Evolutionary conservation across 2,113 vertebrate genomes (phyloP).

Genomic region (Eleginops maclovinus): DNA sequence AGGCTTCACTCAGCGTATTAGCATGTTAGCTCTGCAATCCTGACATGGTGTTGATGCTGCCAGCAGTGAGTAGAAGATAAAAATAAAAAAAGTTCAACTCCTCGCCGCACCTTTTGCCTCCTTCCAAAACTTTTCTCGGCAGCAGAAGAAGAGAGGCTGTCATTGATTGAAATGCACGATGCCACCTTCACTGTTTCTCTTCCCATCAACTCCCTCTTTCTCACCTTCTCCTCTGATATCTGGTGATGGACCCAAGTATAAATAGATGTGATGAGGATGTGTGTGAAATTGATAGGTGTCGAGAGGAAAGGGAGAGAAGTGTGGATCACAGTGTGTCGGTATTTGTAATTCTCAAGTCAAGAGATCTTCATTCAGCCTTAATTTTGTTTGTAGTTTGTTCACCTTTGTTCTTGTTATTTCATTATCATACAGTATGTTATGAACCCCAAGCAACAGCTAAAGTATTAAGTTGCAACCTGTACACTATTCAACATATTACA

Average conservation of each 20-base stretch:
- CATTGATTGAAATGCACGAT: neutral
- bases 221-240: neutral
- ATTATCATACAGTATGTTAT: neutral
- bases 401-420: neutral
- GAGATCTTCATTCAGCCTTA: slow-evolving; percentile 9
- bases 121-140: neutral
- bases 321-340: neutral
- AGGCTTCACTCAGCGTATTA: neutral
- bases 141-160: neutral
- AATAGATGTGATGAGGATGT: neutral
- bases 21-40: neutral
- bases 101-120: neutral
- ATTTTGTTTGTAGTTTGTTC: neutral
- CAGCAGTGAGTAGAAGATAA: neutral
- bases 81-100: neutral
- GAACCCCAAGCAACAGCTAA: neutral
- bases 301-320: neutral
- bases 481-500: neutral
- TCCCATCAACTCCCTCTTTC: neutral
- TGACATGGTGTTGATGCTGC: neutral
- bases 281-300: neutral
- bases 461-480: neutral
- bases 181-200: neutral
- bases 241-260: neutral
- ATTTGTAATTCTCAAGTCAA: neutral